These are phyloP conservation scores for Zaprionus lachaisei DNA, from an alignment of 1,140 invertebrate genomes.

Conservation along the genomic window DNA sequence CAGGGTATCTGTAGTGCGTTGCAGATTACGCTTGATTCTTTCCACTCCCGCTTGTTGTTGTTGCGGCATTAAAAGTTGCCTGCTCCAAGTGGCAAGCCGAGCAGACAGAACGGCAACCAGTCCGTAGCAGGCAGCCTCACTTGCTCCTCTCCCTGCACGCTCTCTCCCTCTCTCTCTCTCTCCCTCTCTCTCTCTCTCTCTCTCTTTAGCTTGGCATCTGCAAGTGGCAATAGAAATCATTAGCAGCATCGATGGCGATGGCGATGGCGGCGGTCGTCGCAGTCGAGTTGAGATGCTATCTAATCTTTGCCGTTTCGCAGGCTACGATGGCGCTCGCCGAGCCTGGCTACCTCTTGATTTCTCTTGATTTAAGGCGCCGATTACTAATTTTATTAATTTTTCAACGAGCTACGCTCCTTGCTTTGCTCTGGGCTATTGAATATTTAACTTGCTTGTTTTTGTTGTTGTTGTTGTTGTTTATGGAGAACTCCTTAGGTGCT, in stretches of 20 bases:
- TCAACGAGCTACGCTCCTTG: slow-evolving; percentile 50
- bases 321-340: slow-evolving; percentile 48
- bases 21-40: neutral
- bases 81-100: slow-evolving; percentile 45
- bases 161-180: neutral
- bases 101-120: slow-evolving; percentile 58
- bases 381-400: slow-evolving; percentile 84
- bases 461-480: neutral
- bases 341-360: slow-evolving; percentile 67
- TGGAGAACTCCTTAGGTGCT: slow-evolving; percentile 56
- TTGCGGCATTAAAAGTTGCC: slow-evolving; percentile 67
- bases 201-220: slow-evolving; percentile 23
- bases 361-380: slow-evolving; percentile 80
- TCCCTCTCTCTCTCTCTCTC: neutral
- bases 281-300: slow-evolving; percentile 49
- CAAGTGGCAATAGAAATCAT: slow-evolving; percentile 77
- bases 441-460: slow-evolving; percentile 28
- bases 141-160: neutral
- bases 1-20: slow-evolving; percentile 26
- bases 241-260: slow-evolving; percentile 64
- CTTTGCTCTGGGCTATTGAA: slow-evolving; percentile 43
- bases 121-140: neutral
- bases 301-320: slow-evolving; percentile 66
- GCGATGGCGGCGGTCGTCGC: slow-evolving; percentile 8
- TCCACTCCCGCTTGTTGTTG: slow-evolving; percentile 38